Conservation (phyloP, 2,113 vertebrate species). For the Aramus guarauna region DNA sequence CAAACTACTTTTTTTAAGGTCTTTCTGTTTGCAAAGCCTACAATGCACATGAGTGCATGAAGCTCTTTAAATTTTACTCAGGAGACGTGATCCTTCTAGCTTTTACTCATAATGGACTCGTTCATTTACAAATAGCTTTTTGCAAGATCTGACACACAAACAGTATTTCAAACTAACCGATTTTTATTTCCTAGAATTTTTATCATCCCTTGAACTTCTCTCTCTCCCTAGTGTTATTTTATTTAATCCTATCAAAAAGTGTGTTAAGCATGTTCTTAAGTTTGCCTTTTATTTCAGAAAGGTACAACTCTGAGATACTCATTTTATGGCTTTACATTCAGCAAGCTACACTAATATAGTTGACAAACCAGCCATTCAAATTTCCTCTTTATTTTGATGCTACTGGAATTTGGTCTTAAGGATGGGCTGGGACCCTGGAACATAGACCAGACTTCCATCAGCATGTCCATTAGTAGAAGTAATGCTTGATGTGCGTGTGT, state of each 20-base stretch:
- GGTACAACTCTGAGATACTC: background rate
- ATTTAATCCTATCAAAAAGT: background rate
- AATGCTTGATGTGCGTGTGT: accelerated
- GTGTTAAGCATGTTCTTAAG: background rate
- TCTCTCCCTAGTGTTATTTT: background rate
- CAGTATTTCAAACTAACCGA: background rate
- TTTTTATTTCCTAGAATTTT: background rate
- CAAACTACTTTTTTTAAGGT: background rate
- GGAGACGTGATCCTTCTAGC: background rate
- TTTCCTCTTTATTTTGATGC: background rate
- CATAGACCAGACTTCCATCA: background rate
- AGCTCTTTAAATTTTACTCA: background rate
- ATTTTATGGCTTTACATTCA: background rate
- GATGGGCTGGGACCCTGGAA: background rate
- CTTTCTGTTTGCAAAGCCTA: background rate
- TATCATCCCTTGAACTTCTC: background rate
- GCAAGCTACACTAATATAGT: background rate
- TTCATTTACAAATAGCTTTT: background rate
- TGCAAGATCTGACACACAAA: background rate
- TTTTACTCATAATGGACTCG: background rate
- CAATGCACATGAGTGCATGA: background rate
- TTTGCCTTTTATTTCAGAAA: background rate
- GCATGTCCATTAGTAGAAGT: accelerated
- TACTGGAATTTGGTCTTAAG: background rate
- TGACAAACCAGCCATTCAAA: background rate